Evolutionary conservation across 2,888 invertebrate genomes (phyloP).

Genomic region (Drosophila birchii): DNA sequence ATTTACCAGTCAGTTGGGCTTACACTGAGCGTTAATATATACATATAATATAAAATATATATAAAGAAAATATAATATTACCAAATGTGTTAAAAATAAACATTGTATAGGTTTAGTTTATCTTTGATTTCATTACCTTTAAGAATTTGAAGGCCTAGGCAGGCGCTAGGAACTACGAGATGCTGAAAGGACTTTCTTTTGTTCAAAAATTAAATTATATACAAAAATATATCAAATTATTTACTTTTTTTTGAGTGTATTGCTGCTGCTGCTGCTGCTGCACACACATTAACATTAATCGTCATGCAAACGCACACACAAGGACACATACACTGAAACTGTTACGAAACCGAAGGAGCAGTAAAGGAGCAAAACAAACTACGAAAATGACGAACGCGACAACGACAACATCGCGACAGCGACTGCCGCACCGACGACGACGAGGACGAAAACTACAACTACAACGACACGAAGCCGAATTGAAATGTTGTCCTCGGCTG

Average conservation of each 20-base stretch:
- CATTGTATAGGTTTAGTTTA: no score
- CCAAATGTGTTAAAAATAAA: no score
- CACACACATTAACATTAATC: slow-evolving; percentile 56
- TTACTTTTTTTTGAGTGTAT: background rate
- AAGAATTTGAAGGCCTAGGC: no score
- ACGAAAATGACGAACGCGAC: slow-evolving; percentile 41
- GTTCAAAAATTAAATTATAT: background rate
- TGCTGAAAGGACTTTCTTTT: background rate
- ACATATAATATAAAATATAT: background rate
- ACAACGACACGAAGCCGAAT: slow-evolving; percentile 66
- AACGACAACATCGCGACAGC: slow-evolving; percentile 43
- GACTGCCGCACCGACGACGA: slow-evolving; percentile 45
- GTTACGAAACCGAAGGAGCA: slow-evolving; percentile 47
- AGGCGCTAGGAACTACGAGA: no score
- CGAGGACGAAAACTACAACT: slow-evolving; percentile 30
- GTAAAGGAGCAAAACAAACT: slow-evolving; percentile 49
- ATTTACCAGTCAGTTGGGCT: background rate
- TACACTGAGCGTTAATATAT: slow-evolving; percentile 3
- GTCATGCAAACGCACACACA: slow-evolving; percentile 33
- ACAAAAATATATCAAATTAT: no score
- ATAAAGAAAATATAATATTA: background rate
- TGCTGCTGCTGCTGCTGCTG: slow-evolving; percentile 8
- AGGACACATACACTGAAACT: slow-evolving; percentile 25
- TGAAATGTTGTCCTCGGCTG: slow-evolving; percentile 75
- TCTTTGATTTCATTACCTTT: no score